Percentiles rank a stretch among this genome's conserved stretches.
Conservation (phyloP, 2,797 vertebrate species). For the Lagodon rhomboides region DNA sequence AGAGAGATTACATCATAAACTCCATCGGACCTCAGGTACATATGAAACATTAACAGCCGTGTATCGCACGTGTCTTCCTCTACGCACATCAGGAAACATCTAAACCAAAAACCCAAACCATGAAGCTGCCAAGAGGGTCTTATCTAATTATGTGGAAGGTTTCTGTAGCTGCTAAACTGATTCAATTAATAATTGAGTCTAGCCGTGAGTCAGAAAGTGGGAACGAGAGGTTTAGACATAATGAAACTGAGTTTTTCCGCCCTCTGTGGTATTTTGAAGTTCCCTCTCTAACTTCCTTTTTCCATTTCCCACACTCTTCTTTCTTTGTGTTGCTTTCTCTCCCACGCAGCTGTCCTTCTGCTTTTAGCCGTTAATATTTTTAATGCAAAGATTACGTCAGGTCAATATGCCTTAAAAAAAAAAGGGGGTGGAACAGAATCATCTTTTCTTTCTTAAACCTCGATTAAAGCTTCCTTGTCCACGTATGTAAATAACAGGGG, state of each 20-base stretch:
- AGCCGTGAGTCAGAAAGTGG: background rate
- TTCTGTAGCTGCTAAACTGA: background rate
- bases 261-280: background rate
- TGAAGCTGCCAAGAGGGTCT: background rate
- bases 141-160: background rate
- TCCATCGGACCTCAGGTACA: conserved; percentile 86
- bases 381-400: background rate
- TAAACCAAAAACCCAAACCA: too few relatives aligned
- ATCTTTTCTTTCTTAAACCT: background rate
- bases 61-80: background rate
- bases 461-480: background rate
- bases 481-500: background rate
- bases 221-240: background rate
- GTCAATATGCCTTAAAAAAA: background rate
- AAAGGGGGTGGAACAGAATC: background rate
- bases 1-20: conserved; percentile 86
- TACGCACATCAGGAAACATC: background rate
- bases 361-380: background rate
- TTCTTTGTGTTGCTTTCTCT: background rate
- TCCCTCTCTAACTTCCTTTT: conserved; percentile 40
- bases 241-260: background rate
- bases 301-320: background rate
- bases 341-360: background rate
- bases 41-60: background rate
- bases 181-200: background rate